A percentile compares a stretch with the other conserved stretches of the same genome.
Evolutionary conservation across 2,797 vertebrate species (phyloP).

Genomic region (Crypturellus tataupa): DNA sequence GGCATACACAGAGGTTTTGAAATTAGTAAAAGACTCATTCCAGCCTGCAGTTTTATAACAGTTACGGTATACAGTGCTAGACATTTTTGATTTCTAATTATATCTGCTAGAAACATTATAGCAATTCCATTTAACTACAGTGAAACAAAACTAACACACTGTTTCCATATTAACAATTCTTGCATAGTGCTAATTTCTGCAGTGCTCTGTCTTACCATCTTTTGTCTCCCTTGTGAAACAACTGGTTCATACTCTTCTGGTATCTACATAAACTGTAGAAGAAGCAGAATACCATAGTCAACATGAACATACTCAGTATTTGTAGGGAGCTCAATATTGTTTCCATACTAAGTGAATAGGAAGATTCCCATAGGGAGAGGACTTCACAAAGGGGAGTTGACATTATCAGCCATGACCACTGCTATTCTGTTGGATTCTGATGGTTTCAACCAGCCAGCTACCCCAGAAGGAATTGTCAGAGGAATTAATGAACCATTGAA

Average conservation of each 20-base stretch:
- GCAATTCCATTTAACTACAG: neutral
- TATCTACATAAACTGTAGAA: neutral
- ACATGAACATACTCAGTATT: neutral
- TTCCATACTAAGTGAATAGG: neutral
- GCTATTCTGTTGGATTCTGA: neutral
- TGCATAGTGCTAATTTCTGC: neutral
- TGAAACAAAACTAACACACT: neutral
- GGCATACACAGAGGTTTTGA: neutral
- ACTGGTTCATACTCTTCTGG: neutral
- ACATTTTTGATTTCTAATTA: neutral
- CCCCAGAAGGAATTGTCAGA: conserved; percentile 48
- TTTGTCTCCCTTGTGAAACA: neutral
- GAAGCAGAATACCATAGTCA: neutral
- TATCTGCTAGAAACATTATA: neutral
- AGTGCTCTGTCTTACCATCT: neutral
- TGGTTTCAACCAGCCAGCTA: conserved; percentile 12
- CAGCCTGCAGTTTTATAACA: neutral
- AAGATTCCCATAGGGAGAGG: neutral
- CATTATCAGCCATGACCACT: neutral
- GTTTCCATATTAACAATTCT: neutral
- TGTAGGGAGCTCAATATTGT: neutral
- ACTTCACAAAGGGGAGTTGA: neutral
- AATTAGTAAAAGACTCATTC: neutral
- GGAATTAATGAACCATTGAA: conserved; percentile 66
- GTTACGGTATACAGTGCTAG: neutral